Evolutionary conservation across 2,888 invertebrate genomes (phyloP).

Genomic region (Poecilus cupreus): DNA sequence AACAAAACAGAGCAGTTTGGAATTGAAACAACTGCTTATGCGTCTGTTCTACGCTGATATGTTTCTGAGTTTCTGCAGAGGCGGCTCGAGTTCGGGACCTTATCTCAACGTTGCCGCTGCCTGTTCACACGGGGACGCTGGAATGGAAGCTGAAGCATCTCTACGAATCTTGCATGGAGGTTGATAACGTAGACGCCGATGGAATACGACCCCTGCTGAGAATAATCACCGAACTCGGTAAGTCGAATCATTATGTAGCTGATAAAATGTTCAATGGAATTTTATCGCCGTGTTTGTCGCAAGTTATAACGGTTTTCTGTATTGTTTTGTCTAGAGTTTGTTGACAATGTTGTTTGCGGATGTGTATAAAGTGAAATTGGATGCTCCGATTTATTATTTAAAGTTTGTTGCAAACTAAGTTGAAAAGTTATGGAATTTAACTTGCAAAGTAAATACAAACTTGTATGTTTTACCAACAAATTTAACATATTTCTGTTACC

Average conservation of each 20-base stretch:
- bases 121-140: constrained; percentile 71
- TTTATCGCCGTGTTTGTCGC: constrained; percentile 24
- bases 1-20: no score
- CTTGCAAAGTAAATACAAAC: background rate
- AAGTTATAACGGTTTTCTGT: background rate
- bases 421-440: background rate
- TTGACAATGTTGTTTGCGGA: constrained; percentile 2
- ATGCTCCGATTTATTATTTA: background rate
- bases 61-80: constrained; percentile 69
- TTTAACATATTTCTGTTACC: background rate
- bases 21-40: no score
- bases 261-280: background rate
- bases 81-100: constrained; percentile 72
- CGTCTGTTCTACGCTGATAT: no score
- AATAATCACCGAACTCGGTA: constrained; percentile 74
- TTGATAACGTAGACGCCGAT: constrained; percentile 74
- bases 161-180: constrained; percentile 76
- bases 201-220: constrained; percentile 70
- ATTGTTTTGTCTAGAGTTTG: constrained; percentile 9
- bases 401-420: constrained; percentile 13
- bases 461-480: background rate
- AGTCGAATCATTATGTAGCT: constrained; percentile 63
- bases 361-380: background rate
- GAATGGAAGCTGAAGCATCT: constrained; percentile 77
- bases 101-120: constrained; percentile 73